Evolutionary conservation across 2,888 invertebrate genomes (phyloP).

Genomic region (Nowickia ferox): DNA sequence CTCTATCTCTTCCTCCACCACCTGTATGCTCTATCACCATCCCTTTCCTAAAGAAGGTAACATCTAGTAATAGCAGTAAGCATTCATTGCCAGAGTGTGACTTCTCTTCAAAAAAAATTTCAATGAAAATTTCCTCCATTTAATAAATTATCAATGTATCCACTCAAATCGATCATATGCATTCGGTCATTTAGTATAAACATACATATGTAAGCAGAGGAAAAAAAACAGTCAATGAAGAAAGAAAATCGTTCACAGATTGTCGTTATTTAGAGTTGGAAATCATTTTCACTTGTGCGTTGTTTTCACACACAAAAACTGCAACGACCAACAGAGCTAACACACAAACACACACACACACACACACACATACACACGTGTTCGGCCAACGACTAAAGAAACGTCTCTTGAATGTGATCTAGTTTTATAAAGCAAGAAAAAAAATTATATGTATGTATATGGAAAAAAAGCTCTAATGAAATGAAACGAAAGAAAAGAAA

Average conservation of each 20-base stretch:
- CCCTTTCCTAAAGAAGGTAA: too few relatives aligned
- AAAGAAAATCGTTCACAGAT: slow-evolving; percentile 61
- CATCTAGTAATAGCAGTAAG: too few relatives aligned
- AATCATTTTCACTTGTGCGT: slow-evolving; percentile 72
- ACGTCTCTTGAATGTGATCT: slow-evolving; percentile 59
- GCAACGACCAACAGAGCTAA: slow-evolving; percentile 22
- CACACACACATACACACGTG: slow-evolving; percentile 43
- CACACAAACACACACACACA: too few relatives aligned
- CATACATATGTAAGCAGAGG: neutral
- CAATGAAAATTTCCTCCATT: neutral
- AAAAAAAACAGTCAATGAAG: slow-evolving; percentile 23
- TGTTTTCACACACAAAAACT: slow-evolving; percentile 61
- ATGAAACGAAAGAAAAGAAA: slow-evolving; percentile 65
- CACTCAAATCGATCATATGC: slow-evolving; percentile 31
- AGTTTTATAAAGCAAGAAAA: slow-evolving; percentile 60
- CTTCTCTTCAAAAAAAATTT: too few relatives aligned
- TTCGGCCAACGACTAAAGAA: slow-evolving; percentile 21
- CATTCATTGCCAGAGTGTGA: too few relatives aligned
- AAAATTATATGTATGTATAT: slow-evolving; percentile 26
- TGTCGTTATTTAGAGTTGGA: slow-evolving; percentile 61
- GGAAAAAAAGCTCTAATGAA: slow-evolving; percentile 63
- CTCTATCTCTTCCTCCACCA: too few relatives aligned
- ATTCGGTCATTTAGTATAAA: slow-evolving; percentile 34
- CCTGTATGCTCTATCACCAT: too few relatives aligned
- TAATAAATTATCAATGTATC: slow-evolving; percentile 20